A percentile compares a stretch with the other conserved stretches of the same genome.
Evolutionary conservation across 37 sponge, comb jelly and placozoan species (phyloP).

Genomic region (Crambe crambe): DNA sequence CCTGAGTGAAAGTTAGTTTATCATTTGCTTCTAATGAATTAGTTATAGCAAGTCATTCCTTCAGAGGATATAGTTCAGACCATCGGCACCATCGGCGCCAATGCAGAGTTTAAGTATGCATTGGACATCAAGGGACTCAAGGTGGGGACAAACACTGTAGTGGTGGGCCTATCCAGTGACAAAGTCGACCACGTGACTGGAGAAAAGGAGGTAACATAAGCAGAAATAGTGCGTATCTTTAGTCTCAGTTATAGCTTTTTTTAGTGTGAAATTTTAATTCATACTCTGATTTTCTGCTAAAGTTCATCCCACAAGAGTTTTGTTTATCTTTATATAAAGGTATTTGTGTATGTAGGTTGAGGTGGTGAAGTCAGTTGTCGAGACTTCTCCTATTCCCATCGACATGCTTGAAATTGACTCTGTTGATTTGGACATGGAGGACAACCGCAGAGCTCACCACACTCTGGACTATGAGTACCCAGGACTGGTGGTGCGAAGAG

Average conservation of each 20-base stretch:
- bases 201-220: conserved; percentile 30
- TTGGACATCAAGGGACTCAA: conserved; percentile 30
- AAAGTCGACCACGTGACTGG: conserved; percentile 48
- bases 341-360: no score
- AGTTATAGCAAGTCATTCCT: background rate
- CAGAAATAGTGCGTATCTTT: background rate
- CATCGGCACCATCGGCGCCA: conserved; percentile 38
- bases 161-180: conserved; percentile 34
- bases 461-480: conserved; percentile 28
- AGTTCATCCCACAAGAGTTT: no score
- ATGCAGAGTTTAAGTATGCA: conserved; percentile 15
- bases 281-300: no score
- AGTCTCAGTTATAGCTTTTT: no score
- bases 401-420: conserved; percentile 3
- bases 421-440: conserved; percentile 7
- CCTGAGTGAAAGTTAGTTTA: conserved; percentile 23
- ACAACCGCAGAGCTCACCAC: conserved; percentile 33
- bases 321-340: no score
- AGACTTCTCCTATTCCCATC: background rate
- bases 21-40: background rate
- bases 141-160: conserved; percentile 18
- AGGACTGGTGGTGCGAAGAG: conserved; percentile 55
- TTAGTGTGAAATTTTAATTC: no score
- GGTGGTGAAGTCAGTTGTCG: background rate
- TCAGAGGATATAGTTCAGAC: conserved; percentile 39